Evolutionary conservation across 2,797 vertebrate genomes (phyloP).

Genomic region (Coracias cyanogaster): DNA sequence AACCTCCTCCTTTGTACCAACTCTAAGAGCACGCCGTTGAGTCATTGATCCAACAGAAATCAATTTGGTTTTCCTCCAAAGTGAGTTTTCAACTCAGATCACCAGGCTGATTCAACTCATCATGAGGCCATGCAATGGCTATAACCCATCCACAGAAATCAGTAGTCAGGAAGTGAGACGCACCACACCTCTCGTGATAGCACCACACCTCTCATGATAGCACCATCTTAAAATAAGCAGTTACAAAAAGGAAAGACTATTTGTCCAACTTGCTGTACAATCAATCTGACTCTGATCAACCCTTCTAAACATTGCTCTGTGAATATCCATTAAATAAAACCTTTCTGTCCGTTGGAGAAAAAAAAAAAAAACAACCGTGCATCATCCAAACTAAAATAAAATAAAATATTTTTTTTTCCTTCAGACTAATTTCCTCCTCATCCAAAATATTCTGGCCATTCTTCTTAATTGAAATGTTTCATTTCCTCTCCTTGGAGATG

Average conservation of each 20-base stretch:
- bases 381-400: not conserved
- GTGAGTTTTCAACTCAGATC: constrained; percentile 7
- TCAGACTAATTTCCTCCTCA: not conserved
- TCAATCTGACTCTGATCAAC: not conserved
- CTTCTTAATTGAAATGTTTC: constrained; percentile 30
- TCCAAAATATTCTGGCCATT: constrained; percentile 32
- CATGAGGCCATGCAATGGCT: constrained; percentile 22
- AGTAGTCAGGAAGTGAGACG: not conserved
- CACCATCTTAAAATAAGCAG: not conserved
- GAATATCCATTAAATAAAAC: constrained; percentile 6
- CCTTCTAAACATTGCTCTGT: not conserved
- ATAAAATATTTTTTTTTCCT: not conserved
- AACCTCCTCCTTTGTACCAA: not conserved
- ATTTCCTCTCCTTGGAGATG: constrained; percentile 39
- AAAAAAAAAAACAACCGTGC: not conserved
- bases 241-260: not conserved
- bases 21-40: not conserved
- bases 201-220: not conserved
- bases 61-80: constrained; percentile 4
- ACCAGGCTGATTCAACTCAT: constrained; percentile 29
- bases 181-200: not conserved
- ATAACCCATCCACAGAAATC: not conserved
- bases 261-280: not conserved
- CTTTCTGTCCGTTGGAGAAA: not conserved
- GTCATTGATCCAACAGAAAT: constrained; percentile 32